A percentile compares a stretch with the other conserved stretches of the same genome.
These are phyloP conservation scores for Busseola fusca DNA, from an alignment of 2,888 invertebrate genomes.

Conservation along the genomic window DNA sequence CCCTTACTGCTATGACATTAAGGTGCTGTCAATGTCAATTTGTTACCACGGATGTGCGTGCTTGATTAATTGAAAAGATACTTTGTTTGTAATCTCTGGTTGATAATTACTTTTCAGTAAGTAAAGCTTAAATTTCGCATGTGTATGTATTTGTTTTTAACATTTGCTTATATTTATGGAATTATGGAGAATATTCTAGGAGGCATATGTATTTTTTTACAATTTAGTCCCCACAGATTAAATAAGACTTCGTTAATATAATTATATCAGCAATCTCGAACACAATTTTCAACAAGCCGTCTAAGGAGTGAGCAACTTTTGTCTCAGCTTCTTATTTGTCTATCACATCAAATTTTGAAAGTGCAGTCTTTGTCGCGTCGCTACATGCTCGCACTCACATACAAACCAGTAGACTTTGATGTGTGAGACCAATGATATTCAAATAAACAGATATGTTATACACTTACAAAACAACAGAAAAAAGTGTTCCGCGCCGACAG, in stretches of 20 bases:
- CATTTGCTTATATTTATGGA: conserved; percentile 34
- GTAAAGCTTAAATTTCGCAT: conserved; percentile 36
- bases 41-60: not conserved
- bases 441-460: no score
- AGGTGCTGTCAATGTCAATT: not conserved
- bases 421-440: no score
- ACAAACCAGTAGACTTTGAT: no score
- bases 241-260: not conserved
- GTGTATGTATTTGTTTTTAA: conserved; percentile 38
- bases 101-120: conserved; percentile 17
- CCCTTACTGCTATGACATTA: not conserved
- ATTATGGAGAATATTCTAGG: conserved; percentile 47
- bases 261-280: no score
- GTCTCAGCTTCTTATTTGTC: no score
- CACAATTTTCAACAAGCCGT: no score
- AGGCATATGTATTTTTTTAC: not conserved
- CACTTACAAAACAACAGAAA: no score
- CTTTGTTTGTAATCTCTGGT: conserved; percentile 5
- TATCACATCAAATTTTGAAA: no score
- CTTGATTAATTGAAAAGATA: not conserved
- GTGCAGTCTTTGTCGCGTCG: no score
- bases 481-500: no score
- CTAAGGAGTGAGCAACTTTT: no score
- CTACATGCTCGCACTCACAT: no score
- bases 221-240: not conserved